These are phyloP conservation scores for Neopipo cinnamomea DNA, from an alignment of 2,113 vertebrate genomes.

Conservation along the genomic window DNA sequence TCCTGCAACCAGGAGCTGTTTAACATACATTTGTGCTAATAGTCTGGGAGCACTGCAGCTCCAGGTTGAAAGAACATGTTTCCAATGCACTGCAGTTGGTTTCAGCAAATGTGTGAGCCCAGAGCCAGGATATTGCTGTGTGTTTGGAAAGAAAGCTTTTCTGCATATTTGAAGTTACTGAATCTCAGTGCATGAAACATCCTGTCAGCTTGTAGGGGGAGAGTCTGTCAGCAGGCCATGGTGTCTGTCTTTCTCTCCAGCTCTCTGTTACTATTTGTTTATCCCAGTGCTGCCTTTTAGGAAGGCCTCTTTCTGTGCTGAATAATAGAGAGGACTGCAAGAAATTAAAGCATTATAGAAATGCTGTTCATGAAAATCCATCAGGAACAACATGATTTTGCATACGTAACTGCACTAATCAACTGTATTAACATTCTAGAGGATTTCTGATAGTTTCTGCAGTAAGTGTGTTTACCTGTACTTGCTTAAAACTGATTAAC, in stretches of 20 bases:
- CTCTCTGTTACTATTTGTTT: conserved; percentile 72
- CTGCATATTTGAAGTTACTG: conserved; percentile 72
- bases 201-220: conserved; percentile 68
- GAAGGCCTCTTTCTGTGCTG: conserved; percentile 75
- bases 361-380: conserved; percentile 56
- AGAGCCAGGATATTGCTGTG: conserved; percentile 68
- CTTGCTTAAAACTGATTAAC: conserved; percentile 51
- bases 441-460: conserved; percentile 63
- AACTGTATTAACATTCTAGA: conserved; percentile 57
- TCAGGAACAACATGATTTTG: conserved; percentile 49
- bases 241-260: conserved; percentile 68
- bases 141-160: conserved; percentile 41
- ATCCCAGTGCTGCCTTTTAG: conserved; percentile 69
- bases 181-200: conserved; percentile 65
- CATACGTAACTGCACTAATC: conserved; percentile 65
- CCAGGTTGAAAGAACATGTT: conserved; percentile 75
- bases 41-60: conserved; percentile 76
- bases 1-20: conserved; percentile 66
- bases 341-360: conserved; percentile 55
- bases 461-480: conserved; percentile 63
- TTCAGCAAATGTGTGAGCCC: conserved; percentile 61
- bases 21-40: conserved; percentile 70
- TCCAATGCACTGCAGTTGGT: conserved; percentile 77
- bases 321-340: conserved; percentile 64
- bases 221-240: conserved; percentile 72